Evolutionary conservation across 2,113 vertebrate genomes (phyloP), one percentile per base, ranked within the genome.

Genomic region (Buteo buteo): DNA sequence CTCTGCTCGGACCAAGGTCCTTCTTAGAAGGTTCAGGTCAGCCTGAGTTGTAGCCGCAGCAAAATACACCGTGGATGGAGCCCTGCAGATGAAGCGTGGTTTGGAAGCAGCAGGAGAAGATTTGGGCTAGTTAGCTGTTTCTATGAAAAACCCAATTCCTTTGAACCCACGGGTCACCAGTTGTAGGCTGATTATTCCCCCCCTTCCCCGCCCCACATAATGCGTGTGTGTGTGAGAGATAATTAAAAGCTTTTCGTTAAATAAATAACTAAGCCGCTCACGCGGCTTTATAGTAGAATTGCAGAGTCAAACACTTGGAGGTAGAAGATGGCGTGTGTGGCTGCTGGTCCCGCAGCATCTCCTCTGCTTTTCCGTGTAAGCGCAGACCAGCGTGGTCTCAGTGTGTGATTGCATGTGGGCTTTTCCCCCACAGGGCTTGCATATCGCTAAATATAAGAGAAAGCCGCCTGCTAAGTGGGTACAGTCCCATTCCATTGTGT

Each of bases 211-310:
- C 93, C 96, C 95, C 69, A 19, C 8, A 20, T 71, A 71, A 81
- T 70, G 69, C 45, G 50, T 12, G 90, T 95, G 95, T 77, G 83
- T 8, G 83, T 81, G 86, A 82, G 86, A 96, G 94, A 94, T 97
- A 94, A 96, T 96, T 86, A 94, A 96, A 96, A 96, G 93, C 91
- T 96, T 95, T 89, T 89, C 66, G 80, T 96, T 91, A 93, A 96
- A 94, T 94, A 94, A 96, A 94, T 96, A 94, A 91, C 59, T 86
- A 78, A 92, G 89, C 59, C 3, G 34, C 94, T 94, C 76, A 57
- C 1, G 1, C 0, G 9, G 80, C 91, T 93, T 45, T 82, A 1
- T 61, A 34, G 82, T 34, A 49, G 82, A 91, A 77, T 11, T 52
- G 82, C 54, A 29, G 79, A 86, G 80, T 22, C 67, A 15, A 57